phyloP scores from a whole-genome alignment of 2,888 invertebrate genomes.

The Aphidoletes aphidimyza region DNA sequence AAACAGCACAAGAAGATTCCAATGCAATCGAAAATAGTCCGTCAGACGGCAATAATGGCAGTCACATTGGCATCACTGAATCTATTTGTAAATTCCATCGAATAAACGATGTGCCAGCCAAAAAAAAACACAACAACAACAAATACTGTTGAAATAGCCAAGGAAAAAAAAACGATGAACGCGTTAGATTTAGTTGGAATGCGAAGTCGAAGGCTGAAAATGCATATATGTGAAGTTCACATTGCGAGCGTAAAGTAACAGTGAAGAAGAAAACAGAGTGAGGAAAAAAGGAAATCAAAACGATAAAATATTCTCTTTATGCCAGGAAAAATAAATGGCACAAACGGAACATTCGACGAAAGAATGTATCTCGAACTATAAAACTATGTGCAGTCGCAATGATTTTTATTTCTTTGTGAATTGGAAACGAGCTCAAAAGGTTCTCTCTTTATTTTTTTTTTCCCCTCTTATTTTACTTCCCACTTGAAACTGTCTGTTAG shows the following conservation, averaged over 20 bases:
- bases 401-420: constrained; percentile 53
- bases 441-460: neutral
- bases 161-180: neutral
- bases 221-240: neutral
- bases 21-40: constrained; percentile 6
- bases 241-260: too few species aligned
- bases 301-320: constrained; percentile 45
- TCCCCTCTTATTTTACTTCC: neutral
- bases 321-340: constrained; percentile 16
- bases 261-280: neutral
- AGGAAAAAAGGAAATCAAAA: neutral
- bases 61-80: constrained; percentile 46
- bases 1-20: too few species aligned
- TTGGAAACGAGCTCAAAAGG: constrained; percentile 22
- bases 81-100: constrained; percentile 46
- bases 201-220: neutral
- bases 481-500: constrained; percentile 40
- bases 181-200: neutral
- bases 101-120: constrained; percentile 20
- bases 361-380: constrained; percentile 10
- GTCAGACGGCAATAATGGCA: constrained; percentile 35
- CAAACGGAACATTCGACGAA: neutral
- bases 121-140: constrained; percentile 53
- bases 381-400: constrained; percentile 23
- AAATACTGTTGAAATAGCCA: constrained; percentile 36